Evolutionary conservation across 2,797 vertebrate genomes (phyloP), one percentile per base, ranked within the genome.

Genomic region (Rhinella marina): DNA sequence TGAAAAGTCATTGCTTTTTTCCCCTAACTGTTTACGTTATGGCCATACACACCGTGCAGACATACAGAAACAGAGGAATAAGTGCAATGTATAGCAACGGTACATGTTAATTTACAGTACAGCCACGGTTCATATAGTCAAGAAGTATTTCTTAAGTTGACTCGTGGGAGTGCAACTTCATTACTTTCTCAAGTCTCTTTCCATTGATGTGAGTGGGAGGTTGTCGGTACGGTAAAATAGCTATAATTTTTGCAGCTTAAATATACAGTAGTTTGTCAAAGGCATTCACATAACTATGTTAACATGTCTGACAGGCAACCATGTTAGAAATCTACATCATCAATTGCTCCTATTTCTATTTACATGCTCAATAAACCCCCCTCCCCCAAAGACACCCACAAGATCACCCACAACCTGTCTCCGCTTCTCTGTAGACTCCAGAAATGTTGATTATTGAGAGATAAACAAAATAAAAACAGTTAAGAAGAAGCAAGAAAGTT

Each of bases 161-260:
- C 41, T 41, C 25, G n/a, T 83, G 50, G 81, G 66, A 83, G 64
- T 70, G n/a, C 52, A 72, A 52, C 81, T 83, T 14, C 27, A 83
- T 72, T 72, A 72, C 50, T 56, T 83, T 56, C 50, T 29, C 66
- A 72, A 83, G 81, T 70, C 50, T 83, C 64, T 70, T 72, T 70
- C n/a, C 81, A 32, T 32, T 83, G 64, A 83, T 56, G 81, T 83
- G 64, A 83, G 81, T 83, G 64, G 81, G 81, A 83, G 48, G 27
- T 50, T 83, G 66, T 52, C 11, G 64, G 13, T 72, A 54, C 81
- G 27, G 16, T 50, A 68, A 68, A 82, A 83, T 64, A 83, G 64
- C 81, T 83, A 83, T 83, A 83, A 83, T 83, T 83, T 83, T 56
- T 29, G 48, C 52, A 54, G 48, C 50, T 83, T 83, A 72, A 83